Evolutionary conservation across 2,888 invertebrate species (phyloP).

Genomic region (Arctia plantaginis): DNA sequence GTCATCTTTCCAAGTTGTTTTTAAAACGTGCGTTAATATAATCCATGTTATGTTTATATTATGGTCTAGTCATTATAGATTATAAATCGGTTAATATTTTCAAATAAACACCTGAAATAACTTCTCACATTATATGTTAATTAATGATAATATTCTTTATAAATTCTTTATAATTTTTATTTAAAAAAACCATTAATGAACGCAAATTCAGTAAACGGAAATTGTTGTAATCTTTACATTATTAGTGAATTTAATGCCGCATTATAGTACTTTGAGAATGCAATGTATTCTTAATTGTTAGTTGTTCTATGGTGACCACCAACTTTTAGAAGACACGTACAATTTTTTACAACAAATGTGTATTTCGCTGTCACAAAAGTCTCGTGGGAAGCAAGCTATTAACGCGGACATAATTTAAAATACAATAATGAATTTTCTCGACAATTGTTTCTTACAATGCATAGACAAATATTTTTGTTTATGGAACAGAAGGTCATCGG

Average conservation of each 20-base stretch:
- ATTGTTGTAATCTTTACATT: not conserved
- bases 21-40: not conserved
- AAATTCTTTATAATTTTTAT: not conserved
- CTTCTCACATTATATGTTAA: not conserved
- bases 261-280: not conserved
- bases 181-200: too few relatives aligned
- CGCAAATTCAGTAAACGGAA: not conserved
- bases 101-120: not conserved
- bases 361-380: conserved; percentile 16
- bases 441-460: conserved; percentile 25
- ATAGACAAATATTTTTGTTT: conserved; percentile 28
- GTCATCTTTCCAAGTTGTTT: not conserved
- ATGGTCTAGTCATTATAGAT: not conserved
- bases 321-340: not conserved
- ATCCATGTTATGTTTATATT: not conserved
- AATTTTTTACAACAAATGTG: not conserved
- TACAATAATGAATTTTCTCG: conserved; percentile 23
- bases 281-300: not conserved
- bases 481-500: conserved; percentile 29
- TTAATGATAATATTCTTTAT: not conserved
- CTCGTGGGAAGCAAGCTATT: conserved; percentile 38
- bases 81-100: not conserved
- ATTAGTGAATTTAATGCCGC: not conserved
- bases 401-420: conserved; percentile 31
- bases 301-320: not conserved